Conservation (phyloP, 2,888 invertebrate genomes). For the Abscondita cerata region DNA sequence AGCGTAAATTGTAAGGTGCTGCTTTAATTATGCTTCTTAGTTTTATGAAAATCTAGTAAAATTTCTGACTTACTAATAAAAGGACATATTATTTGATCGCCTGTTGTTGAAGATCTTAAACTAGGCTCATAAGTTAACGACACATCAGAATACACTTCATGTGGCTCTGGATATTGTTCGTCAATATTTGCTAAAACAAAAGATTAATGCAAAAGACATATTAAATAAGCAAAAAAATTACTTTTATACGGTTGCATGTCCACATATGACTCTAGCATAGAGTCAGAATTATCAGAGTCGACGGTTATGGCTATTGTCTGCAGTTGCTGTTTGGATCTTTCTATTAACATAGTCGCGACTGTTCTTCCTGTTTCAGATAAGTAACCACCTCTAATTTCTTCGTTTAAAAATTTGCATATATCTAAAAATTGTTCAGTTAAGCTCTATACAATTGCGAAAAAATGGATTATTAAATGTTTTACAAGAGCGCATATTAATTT, state of each 20-base stretch:
- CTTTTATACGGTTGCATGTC: conserved; percentile 28
- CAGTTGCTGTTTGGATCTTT: conserved; percentile 32
- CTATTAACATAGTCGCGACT: conserved; percentile 27
- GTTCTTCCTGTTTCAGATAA: conserved; percentile 26
- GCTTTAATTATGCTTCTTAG: no score
- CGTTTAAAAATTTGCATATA: conserved; percentile 35
- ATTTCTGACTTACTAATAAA: conserved; percentile 21
- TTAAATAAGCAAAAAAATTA: background rate
- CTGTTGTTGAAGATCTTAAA: conserved; percentile 1
- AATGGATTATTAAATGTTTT: no score
- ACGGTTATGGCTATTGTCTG: conserved; percentile 13
- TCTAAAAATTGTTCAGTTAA: conserved; percentile 32
- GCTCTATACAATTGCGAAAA: background rate
- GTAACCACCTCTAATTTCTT: conserved; percentile 29
- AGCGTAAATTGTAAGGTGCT: no score
- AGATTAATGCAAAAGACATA: background rate
- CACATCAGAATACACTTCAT: conserved; percentile 27
- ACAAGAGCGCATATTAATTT: no score
- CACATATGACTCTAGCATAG: conserved; percentile 21
- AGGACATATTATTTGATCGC: conserved; percentile 9
- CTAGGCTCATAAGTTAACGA: conserved; percentile 11
- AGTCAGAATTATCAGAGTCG: conserved; percentile 6
- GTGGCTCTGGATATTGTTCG: conserved; percentile 4
- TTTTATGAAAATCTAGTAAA: no score
- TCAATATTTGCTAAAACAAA: conserved; percentile 3